Percentiles rank a stretch among this genome's conserved stretches.
phyloP scores from a whole-genome alignment of 1,140 invertebrate genomes.

The Pemphigus obesinymphae region DNA sequence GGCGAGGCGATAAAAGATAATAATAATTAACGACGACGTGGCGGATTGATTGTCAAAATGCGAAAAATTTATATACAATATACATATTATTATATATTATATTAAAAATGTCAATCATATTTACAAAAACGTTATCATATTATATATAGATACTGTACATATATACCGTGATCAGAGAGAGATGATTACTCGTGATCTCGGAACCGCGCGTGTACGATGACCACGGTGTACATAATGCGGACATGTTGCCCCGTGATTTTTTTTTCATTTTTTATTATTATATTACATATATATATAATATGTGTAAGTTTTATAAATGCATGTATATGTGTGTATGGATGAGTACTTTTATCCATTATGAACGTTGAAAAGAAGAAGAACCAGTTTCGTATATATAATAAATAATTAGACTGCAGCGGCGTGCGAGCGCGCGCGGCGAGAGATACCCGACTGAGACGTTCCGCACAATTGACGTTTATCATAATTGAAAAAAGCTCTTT shows the following conservation, averaged over 20 bases:
- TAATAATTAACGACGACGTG: background rate
- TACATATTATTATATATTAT: no score
- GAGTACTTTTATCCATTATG: constrained; percentile 11
- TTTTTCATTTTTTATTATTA: background rate
- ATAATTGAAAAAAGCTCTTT: constrained; percentile 37
- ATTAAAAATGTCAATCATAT: no score
- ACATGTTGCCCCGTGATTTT: background rate
- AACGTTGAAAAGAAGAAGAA: constrained; percentile 40
- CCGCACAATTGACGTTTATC: constrained; percentile 35
- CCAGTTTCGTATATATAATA: constrained; percentile 37
- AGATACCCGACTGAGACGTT: constrained; percentile 29
- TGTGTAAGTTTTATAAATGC: no score
- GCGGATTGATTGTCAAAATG: background rate
- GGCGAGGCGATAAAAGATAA: background rate
- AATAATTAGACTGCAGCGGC: constrained; percentile 26
- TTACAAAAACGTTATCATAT: background rate
- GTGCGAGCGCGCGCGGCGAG: background rate
- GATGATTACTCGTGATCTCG: background rate
- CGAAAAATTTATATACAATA: no score
- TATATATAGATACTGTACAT: background rate
- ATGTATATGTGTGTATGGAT: background rate
- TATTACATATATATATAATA: background rate
- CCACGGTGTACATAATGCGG: background rate
- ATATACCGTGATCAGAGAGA: background rate
- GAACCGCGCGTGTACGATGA: background rate